Conservation (phyloP, 2,797 vertebrate genomes). For the Acanthiza pusilla region DNA sequence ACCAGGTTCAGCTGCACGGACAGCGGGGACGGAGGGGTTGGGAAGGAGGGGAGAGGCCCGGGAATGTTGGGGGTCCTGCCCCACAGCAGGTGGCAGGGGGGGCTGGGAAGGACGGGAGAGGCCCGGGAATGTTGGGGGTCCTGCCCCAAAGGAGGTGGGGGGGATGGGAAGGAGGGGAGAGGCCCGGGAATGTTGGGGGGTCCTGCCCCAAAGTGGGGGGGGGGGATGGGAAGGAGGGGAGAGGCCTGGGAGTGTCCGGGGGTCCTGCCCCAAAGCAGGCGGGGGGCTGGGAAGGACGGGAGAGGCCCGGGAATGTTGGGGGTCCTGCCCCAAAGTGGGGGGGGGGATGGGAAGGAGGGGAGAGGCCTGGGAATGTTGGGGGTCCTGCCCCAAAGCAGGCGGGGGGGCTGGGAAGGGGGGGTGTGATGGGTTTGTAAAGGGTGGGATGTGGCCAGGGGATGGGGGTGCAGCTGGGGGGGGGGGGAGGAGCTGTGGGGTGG, state of each 20-base stretch:
- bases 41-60: not conserved
- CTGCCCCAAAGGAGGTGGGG: too few species aligned
- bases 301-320: too few species aligned
- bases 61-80: accelerated
- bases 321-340: not conserved
- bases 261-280: too few species aligned
- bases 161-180: too few species aligned
- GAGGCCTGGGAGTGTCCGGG: too few species aligned
- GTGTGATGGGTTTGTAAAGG: not conserved
- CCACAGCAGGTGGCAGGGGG: accelerated
- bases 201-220: too few species aligned
- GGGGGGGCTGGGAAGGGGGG: too few species aligned
- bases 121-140: too few species aligned
- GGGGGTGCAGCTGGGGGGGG: not conserved
- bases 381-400: accelerated
- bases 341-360: not conserved
- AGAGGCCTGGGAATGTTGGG: accelerated
- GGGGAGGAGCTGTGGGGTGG: too few species aligned
- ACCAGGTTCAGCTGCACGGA: slow-evolving; percentile 85
- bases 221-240: too few species aligned
- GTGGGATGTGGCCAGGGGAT: not conserved
- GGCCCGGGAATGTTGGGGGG: too few species aligned
- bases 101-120: not conserved
- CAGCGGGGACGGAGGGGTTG: slow-evolving; percentile 8
- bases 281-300: too few species aligned